Base-by-base conservation (phyloP, 2,888 invertebrate genomes). In the Pseudococcus longispinus region DNA sequence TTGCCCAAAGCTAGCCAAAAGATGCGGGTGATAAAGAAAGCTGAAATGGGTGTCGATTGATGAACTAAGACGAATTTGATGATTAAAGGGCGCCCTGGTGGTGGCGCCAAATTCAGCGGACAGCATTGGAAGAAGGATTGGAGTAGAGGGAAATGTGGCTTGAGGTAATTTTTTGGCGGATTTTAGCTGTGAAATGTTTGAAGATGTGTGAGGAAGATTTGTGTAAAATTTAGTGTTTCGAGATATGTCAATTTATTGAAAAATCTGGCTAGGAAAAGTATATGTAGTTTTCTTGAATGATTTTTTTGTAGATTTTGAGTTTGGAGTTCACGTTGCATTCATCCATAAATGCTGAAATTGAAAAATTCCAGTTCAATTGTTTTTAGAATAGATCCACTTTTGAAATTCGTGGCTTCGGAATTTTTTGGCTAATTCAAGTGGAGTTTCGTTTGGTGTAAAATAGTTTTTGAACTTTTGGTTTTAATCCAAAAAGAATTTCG, bases 11-110 rank as follows among this genome's bases (percentile, higher is more conserved):
- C 70, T 70, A 70, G 29, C 29, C 26, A 6, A 29, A 70, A 70
- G 70, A 70, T 70, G 70, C 70, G 70, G 70, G 70, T 70, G 70
- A 70, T 70, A 29, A 29, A 70, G 70, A 29, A 29, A 70, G 70
- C 70, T 70, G 29, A 70, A 70, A 29, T 29, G 29, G 70, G 5
- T 29, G 70, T 18, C 70, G 29, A 20, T 29, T 29, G 29, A 18
- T 3, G n/a, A 5, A 32, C 32, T 32, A 9, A 6, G 29, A 70
- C 18, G 29, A 70, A 29, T 70, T 70, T 29, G 70, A 13, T 60
- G 70, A 70, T 70, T 18, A 26, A n/a, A 55, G 55, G 55, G 55
- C 55, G 55, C 55, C 55, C 0, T 18, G 5, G 4, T 37, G n/a
- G 11, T 60, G 20, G 60, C 60, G 23, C 60, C 60, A 51, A 18